Percentiles rank a stretch among this genome's conserved stretches.
Evolutionary conservation across 2,797 vertebrate species (phyloP).

Genomic region (Pipistrellus pygmaeus): DNA sequence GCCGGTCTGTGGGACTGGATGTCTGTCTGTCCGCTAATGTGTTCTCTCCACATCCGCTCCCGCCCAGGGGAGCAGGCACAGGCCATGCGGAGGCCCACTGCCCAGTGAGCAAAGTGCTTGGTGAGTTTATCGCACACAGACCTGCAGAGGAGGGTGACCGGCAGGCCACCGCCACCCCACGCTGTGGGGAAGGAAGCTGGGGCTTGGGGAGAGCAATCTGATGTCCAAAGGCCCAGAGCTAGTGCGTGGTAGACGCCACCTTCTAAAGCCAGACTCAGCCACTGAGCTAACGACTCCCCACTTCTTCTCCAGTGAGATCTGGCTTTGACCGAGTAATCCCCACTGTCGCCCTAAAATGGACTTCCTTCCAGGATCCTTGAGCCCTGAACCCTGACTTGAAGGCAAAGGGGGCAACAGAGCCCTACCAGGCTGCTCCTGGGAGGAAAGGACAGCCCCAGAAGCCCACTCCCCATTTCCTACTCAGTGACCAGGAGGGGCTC

Average conservation of each 20-base stretch:
- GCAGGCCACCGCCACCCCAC: not conserved
- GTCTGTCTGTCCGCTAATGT: not conserved
- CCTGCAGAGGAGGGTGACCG: not conserved
- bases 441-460: rapidly evolving
- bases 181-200: not conserved
- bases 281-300: not conserved
- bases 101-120: no score
- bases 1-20: rapidly evolving
- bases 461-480: rapidly evolving
- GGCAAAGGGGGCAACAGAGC: no score
- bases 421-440: not conserved
- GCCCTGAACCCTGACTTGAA: not conserved
- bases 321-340: not conserved
- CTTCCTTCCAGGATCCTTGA: not conserved
- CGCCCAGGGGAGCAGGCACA: not conserved
- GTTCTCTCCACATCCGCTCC: not conserved
- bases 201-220: not conserved
- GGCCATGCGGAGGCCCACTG: rapidly evolving
- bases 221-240: not conserved
- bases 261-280: not conserved
- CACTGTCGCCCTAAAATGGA: not conserved
- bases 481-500: no score
- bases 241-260: rapidly evolving
- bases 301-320: not conserved
- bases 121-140: not conserved